A percentile compares a stretch with the other conserved stretches of the same genome.
These are phyloP conservation scores for Promerops cafer DNA, from an alignment of 2,113 vertebrate species.

Conservation along the genomic window DNA sequence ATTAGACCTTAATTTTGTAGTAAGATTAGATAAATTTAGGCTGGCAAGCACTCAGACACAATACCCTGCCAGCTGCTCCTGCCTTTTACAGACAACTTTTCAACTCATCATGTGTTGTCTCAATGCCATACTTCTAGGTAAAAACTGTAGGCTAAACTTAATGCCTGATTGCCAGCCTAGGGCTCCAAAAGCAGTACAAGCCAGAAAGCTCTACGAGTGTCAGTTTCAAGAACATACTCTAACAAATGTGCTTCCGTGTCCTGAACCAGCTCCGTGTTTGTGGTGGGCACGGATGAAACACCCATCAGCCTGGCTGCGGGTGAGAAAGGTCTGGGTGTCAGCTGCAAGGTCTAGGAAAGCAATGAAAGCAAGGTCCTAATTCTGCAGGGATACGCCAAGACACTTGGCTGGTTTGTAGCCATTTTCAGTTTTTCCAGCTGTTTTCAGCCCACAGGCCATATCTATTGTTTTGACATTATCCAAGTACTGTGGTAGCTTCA, in stretches of 20 bases:
- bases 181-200: background rate
- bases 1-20: background rate
- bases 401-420: background rate
- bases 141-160: background rate
- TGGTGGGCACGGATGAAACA: background rate
- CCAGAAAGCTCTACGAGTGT: background rate
- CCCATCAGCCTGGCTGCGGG: background rate
- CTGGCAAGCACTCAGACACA: background rate
- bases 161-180: background rate
- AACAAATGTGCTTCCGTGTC: background rate
- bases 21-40: background rate
- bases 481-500: background rate
- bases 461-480: background rate
- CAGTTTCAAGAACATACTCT: background rate
- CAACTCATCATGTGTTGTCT: background rate
- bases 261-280: background rate
- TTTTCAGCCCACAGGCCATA: background rate
- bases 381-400: background rate
- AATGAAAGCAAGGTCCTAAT: background rate
- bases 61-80: background rate
- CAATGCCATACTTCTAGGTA: background rate
- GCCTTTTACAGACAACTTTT: background rate
- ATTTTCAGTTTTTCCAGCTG: background rate
- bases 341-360: background rate
- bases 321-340: background rate